phyloP scores from a whole-genome alignment of 2,797 vertebrate species.

The Sorex maritimensis region DNA sequence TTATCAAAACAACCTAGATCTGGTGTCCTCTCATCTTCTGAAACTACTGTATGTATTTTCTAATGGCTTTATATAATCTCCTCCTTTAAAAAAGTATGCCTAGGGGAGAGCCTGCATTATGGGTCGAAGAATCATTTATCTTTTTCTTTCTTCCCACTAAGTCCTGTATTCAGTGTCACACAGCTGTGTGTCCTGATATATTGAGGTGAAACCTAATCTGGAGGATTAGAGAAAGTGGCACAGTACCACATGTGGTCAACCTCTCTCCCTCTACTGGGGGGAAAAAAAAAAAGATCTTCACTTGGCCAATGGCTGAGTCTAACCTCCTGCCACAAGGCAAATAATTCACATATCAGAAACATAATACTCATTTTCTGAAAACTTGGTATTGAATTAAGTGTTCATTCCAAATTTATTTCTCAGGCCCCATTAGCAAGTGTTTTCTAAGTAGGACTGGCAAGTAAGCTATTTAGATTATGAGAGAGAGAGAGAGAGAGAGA shows the following conservation, averaged over 20 bases:
- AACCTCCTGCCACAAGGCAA: slow-evolving; percentile 26
- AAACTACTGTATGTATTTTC: neutral
- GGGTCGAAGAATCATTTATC: neutral
- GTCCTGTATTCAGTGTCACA: slow-evolving; percentile 12
- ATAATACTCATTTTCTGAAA: neutral
- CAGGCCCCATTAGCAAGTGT: slow-evolving; percentile 3
- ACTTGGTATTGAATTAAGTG: neutral
- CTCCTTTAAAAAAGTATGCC: fast-evolving
- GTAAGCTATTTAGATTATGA: too few relatives aligned
- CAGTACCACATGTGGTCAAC: slow-evolving; percentile 10
- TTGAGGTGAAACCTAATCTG: slow-evolving; percentile 56
- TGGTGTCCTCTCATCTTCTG: neutral
- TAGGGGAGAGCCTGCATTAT: neutral
- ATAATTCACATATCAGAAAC: slow-evolving; percentile 61
- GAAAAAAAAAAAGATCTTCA: slow-evolving; percentile 24
- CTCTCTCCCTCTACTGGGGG: neutral
- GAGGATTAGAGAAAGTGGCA: slow-evolving; percentile 10
- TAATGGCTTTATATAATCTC: neutral
- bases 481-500: too few relatives aligned
- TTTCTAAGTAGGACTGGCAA: neutral
- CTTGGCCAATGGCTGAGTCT: neutral
- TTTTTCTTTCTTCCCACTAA: slow-evolving; percentile 30
- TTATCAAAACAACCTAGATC: slow-evolving; percentile 1
- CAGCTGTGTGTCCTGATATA: slow-evolving; percentile 41
- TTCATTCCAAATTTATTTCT: slow-evolving; percentile 47